Evolutionary conservation across 35 echinoderm and acorn worm species (phyloP), one percentile per base, ranked within the genome.

Genomic region (Chiridota heheva): DNA sequence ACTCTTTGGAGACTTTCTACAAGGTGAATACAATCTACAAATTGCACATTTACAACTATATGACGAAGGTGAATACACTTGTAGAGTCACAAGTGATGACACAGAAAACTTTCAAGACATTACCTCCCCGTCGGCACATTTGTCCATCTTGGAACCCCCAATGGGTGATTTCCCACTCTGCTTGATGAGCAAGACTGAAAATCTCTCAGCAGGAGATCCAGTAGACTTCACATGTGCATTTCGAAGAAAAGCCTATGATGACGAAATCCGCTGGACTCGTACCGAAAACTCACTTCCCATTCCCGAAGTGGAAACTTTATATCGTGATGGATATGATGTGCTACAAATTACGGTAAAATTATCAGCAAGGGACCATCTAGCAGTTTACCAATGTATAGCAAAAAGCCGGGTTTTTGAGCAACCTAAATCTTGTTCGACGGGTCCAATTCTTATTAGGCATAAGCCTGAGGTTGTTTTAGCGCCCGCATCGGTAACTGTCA

Each of bases 181-280:
- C 59, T 24, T 89, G 40, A 63, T 67, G 4, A 89, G 86, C 33
- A 65, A 48, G 18, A 22, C 46, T 3, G 86, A 77, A 20, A 61
- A 70, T 40, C 77, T 89, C 2, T 36, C 57, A 1, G 66, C 73
- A 63, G 77, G 58, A 1, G 78, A 89, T 39, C 55, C 58, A 16
- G 86, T 89, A 7, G 86, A 89, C 16, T 81, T 89, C 27, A 89
- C 86, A 3, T 89, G 86, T 53, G 86, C 69, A 0, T 71, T 72
- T 36, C n/a, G n/a, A n/a, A n/a, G n/a, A 36, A 63, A 41, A 59
- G 61, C 46, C 36, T 57, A 2, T 18, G 40, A 25, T 35, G 18
- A 20, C 6, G 7, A n/a, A 18, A 34, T 61, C 20, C 48, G 13
- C 36, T 80, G 7, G 26, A 24, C 1, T 80, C 57, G 76, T 38